Percentiles rank a stretch among this genome's conserved stretches.
phyloP scores from a whole-genome alignment of 1,140 invertebrate species.

The Camponotus vicinus region DNA sequence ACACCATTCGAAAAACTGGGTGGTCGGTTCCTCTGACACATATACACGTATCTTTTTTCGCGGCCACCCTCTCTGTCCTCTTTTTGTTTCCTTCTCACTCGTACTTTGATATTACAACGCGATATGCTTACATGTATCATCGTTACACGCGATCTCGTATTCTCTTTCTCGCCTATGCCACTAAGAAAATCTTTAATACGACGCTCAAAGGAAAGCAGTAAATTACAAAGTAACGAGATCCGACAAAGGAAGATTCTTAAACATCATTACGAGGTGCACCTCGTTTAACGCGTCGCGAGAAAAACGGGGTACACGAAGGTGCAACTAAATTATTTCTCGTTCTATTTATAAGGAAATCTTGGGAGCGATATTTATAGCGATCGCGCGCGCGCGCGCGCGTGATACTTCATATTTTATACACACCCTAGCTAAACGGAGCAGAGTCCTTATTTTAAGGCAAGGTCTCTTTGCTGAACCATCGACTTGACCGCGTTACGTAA shows the following conservation, averaged over 20 bases:
- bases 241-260: constrained; percentile 60
- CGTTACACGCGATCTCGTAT: constrained; percentile 61
- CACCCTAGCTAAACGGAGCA: constrained; percentile 7
- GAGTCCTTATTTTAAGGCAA: constrained; percentile 45
- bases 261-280: constrained; percentile 33
- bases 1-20: constrained; percentile 44
- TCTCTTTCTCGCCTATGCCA: constrained; percentile 58
- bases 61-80: background rate
- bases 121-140: constrained; percentile 62
- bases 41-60: constrained; percentile 15
- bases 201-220: constrained; percentile 60
- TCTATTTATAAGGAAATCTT: constrained; percentile 59
- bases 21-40: constrained; percentile 31
- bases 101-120: constrained; percentile 48
- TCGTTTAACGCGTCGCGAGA: constrained; percentile 41
- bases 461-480: constrained; percentile 1
- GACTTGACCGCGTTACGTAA: constrained; percentile 38
- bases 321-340: constrained; percentile 51
- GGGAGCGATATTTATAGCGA: constrained; percentile 46
- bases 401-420: constrained; percentile 48
- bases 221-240: constrained; percentile 67
- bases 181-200: constrained; percentile 65
- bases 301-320: constrained; percentile 40
- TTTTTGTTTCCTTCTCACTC: background rate
- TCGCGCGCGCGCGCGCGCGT: constrained; percentile 2